Percentiles rank a stretch among this genome's conserved stretches.
These are phyloP conservation scores for Hypsopygia costalis DNA, from an alignment of 2,888 invertebrate genomes.

Conservation along the genomic window DNA sequence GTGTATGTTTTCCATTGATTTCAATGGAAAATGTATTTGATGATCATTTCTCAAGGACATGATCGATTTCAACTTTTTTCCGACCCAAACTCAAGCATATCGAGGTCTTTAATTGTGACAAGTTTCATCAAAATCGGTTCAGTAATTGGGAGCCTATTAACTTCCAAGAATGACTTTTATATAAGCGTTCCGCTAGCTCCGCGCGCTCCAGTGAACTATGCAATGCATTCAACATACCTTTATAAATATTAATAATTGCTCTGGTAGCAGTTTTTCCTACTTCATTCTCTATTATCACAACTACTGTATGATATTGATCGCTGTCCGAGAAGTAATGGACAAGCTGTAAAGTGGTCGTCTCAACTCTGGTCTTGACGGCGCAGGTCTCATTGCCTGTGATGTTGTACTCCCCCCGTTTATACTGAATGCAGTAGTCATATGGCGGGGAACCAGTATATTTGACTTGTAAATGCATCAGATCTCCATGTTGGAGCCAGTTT, in stretches of 20 bases:
- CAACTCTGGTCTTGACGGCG: slow-evolving; percentile 42
- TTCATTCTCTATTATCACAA: slow-evolving; percentile 89
- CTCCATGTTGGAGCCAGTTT: slow-evolving; percentile 92
- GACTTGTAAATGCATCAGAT: slow-evolving; percentile 85
- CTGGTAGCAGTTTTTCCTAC: slow-evolving; percentile 85
- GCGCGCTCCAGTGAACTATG: no score
- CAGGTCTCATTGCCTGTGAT: slow-evolving; percentile 90
- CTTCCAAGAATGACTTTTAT: no score
- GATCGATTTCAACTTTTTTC: no score
- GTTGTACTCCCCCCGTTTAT: slow-evolving; percentile 83
- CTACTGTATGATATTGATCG: slow-evolving; percentile 87
- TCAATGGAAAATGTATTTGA: no score
- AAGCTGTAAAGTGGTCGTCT: slow-evolving; percentile 82
- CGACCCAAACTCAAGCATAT: no score
- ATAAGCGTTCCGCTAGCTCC: no score
- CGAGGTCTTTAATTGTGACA: no score
- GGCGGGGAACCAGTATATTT: slow-evolving; percentile 88
- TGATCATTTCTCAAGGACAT: no score
- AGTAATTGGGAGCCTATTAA: no score
- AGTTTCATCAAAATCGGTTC: no score
- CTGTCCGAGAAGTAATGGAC: slow-evolving; percentile 85
- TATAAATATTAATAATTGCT: slow-evolving; percentile 89
- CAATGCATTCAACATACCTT: no score
- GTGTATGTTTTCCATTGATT: no score
- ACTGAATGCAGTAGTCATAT: slow-evolving; percentile 85